Percentiles rank a stretch among this genome's conserved stretches.
These are phyloP conservation scores for Lasioglossum zephyrum DNA, from an alignment of 2,888 invertebrate genomes.

Conservation along the genomic window DNA sequence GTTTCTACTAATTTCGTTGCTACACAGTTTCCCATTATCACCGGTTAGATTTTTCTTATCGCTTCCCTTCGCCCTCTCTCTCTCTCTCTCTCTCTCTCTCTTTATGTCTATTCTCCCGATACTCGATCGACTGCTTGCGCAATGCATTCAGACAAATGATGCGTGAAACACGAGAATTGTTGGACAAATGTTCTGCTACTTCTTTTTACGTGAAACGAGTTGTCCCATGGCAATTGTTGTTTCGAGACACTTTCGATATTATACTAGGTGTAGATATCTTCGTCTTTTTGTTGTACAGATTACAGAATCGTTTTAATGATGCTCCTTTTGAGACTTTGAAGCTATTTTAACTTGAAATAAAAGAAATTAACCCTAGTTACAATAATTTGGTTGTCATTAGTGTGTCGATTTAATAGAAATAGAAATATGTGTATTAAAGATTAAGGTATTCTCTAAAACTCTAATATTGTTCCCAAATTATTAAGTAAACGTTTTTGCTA, in stretches of 20 bases:
- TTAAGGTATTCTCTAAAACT: no score
- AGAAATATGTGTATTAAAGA: no score
- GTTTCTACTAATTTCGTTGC: slow-evolving; percentile 39
- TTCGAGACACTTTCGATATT: neutral
- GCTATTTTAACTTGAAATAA: no score
- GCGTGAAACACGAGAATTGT: neutral
- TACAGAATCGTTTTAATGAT: neutral
- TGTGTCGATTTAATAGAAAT: no score
- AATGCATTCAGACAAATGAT: neutral
- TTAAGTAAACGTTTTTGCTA: neutral
- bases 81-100: no score
- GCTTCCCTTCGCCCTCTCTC: neutral
- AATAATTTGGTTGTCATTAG: no score
- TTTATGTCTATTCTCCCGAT: neutral
- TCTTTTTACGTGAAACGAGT: neutral
- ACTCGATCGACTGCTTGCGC: neutral
- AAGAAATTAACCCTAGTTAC: no score
- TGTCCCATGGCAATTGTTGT: neutral
- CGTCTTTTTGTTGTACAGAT: neutral
- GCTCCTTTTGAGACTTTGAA: neutral
- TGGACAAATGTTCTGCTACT: neutral
- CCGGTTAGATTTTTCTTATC: neutral
- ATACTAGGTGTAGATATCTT: neutral
- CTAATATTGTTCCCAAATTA: neutral
- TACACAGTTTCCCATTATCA: neutral